Conservation (phyloP, 2,888 invertebrate genomes). For the Caenorhabditis sinica region DNA sequence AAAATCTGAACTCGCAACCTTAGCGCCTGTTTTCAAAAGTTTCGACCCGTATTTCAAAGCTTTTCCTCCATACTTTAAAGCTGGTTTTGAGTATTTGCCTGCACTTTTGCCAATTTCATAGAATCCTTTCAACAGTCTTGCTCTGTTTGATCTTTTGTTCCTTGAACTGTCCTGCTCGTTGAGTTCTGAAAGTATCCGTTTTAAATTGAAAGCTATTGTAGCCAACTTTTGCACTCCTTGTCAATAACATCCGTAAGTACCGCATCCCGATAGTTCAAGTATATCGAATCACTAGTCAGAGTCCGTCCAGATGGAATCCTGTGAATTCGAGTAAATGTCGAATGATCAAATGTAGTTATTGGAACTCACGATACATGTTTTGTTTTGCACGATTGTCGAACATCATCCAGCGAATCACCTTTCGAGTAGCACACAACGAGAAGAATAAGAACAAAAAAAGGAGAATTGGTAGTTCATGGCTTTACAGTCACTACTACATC, state of each 20-base stretch:
- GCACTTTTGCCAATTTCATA: not conserved
- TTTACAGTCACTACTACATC: not conserved
- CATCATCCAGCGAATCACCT: not conserved
- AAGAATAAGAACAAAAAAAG: not conserved
- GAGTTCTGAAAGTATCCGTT: not conserved
- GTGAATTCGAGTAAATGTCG: no score
- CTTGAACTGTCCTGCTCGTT: not conserved
- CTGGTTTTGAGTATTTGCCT: not conserved
- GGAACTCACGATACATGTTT: slow-evolving; percentile 9
- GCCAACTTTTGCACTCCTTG: slow-evolving; percentile 14
- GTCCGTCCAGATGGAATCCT: slow-evolving; percentile 32
- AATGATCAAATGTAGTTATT: no score
- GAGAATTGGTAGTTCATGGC: not conserved
- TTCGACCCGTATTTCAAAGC: not conserved
- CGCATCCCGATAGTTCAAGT: not conserved
- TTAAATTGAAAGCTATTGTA: not conserved
- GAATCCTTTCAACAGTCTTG: not conserved
- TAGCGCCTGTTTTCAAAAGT: not conserved
- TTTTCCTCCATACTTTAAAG: not conserved
- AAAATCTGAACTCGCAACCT: not conserved
- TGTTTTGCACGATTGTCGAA: not conserved
- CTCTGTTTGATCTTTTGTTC: not conserved
- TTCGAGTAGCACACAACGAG: not conserved
- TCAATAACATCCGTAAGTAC: not conserved
- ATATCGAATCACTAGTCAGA: slow-evolving; percentile 9